These are phyloP conservation scores for Campoletis sonorensis DNA, from an alignment of 1,140 invertebrate species.

Conservation along the genomic window DNA sequence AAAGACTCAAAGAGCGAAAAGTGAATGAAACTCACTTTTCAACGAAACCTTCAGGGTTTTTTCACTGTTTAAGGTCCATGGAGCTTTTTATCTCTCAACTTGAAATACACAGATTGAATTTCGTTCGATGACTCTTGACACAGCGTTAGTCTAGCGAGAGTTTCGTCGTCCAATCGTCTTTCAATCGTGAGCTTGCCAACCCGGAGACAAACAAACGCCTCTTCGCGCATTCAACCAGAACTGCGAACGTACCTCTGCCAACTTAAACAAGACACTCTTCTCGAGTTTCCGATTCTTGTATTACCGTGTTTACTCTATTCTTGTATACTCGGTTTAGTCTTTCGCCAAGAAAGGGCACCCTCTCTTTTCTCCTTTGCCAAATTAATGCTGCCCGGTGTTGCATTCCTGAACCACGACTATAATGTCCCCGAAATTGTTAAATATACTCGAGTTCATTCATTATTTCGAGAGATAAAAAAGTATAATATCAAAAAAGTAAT, in stretches of 20 bases:
- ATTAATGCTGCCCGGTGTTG: no score
- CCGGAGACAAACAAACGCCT: slow-evolving; percentile 25
- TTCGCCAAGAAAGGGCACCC: neutral
- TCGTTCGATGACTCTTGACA: slow-evolving; percentile 37
- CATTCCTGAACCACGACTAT: no score
- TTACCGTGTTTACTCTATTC: slow-evolving; percentile 7
- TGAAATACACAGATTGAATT: slow-evolving; percentile 33
- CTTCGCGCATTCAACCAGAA: slow-evolving; percentile 1
- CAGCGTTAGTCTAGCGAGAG: slow-evolving; percentile 22
- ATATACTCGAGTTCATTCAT: no score
- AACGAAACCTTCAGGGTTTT: no score
- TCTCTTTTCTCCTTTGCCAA: no score
- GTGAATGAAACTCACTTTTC: no score
- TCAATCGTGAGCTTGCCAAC: neutral
- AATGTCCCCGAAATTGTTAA: no score
- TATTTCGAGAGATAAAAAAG: no score
- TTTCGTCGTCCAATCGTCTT: neutral
- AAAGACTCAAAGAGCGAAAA: no score
- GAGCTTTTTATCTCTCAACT: neutral
- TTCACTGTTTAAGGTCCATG: no score
- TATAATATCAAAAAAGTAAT: no score
- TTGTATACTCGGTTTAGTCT: neutral
- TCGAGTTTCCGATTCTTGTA: slow-evolving; percentile 15
- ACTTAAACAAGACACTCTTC: slow-evolving; percentile 39
- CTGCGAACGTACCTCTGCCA: slow-evolving; percentile 7